Conservation (phyloP, 2,888 invertebrate genomes). For the Chaitophorus viminalis region DNA sequence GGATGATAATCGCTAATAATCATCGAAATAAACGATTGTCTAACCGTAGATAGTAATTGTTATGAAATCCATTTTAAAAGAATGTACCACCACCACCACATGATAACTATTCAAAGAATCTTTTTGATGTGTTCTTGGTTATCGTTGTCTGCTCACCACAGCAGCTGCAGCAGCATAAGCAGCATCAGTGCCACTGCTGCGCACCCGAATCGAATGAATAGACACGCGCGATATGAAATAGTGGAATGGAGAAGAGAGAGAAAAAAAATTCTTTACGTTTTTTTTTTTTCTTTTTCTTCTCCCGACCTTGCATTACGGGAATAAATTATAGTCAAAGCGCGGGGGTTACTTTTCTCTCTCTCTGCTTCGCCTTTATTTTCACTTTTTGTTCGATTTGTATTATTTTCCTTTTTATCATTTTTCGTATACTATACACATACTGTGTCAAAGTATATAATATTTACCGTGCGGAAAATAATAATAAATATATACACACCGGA, state of each 20-base stretch:
- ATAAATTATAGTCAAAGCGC: not conserved
- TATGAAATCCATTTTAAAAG: not conserved
- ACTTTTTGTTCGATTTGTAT: not conserved
- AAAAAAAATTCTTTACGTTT: not conserved
- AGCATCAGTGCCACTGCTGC: not conserved
- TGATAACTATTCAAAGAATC: conserved; percentile 7
- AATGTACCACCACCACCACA: too few species aligned
- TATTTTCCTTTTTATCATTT: not conserved
- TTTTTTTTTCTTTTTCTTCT: not conserved
- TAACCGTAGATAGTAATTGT: not conserved
- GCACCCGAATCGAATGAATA: not conserved
- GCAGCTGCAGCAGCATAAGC: not conserved
- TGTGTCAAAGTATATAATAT: not conserved
- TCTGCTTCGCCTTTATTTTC: not conserved
- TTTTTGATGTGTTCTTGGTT: not conserved
- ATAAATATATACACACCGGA: not conserved
- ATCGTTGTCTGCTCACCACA: not conserved
- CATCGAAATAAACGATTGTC: not conserved
- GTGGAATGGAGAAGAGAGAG: not conserved
- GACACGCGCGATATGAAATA: not conserved
- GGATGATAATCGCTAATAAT: not conserved
- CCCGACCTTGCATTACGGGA: not conserved
- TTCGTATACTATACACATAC: not conserved
- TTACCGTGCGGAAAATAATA: not conserved
- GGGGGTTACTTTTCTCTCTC: not conserved